Conservation (phyloP, 2,888 invertebrate genomes). For the Bugula neritina region DNA sequence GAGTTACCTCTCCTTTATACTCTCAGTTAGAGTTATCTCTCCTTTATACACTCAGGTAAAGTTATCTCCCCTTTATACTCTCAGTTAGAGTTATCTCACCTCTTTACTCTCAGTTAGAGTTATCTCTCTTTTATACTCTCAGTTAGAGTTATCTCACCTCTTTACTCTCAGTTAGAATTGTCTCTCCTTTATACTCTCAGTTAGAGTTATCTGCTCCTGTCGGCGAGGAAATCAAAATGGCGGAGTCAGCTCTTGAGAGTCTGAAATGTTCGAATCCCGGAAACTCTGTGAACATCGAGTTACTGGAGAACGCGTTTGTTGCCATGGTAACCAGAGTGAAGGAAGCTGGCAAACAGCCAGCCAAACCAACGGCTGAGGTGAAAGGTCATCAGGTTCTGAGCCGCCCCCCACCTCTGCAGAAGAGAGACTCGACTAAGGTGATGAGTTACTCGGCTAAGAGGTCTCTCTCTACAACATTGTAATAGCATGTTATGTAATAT, state of each 20-base stretch:
- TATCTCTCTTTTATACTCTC: too few relatives aligned
- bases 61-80: too few relatives aligned
- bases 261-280: not conserved
- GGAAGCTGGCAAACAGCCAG: not conserved
- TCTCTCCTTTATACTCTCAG: not conserved
- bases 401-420: not conserved
- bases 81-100: too few relatives aligned
- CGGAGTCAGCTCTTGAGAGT: not conserved
- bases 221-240: not conserved
- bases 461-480: too few relatives aligned
- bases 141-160: too few relatives aligned
- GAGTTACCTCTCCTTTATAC: too few relatives aligned
- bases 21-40: too few relatives aligned
- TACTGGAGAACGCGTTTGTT: not conserved
- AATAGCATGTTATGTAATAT: too few relatives aligned
- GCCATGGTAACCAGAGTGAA: not conserved
- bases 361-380: conserved; percentile 19
- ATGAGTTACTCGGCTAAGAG: too few relatives aligned
- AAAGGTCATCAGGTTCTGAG: conserved; percentile 18
- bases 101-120: too few relatives aligned
- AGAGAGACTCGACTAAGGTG: not conserved
- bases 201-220: not conserved
- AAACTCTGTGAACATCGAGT: not conserved
- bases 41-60: too few relatives aligned
- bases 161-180: too few relatives aligned